A percentile compares a stretch with the other conserved stretches of the same genome.
Evolutionary conservation across 1,140 invertebrate genomes (phyloP).

Genomic region (Choristoneura fumiferana): DNA sequence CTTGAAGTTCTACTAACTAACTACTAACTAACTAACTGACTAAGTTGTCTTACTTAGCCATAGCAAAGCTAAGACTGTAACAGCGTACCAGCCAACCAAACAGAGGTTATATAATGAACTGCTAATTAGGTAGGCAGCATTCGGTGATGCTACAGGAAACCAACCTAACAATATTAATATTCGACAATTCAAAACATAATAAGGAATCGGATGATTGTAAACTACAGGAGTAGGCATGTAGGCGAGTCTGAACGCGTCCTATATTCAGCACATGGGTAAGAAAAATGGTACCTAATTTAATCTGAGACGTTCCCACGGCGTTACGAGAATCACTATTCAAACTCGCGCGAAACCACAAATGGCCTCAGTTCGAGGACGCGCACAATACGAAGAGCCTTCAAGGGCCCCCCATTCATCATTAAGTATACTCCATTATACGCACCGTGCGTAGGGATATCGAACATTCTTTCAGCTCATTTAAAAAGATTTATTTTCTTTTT

Average conservation of each 20-base stretch:
- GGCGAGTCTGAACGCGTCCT: not conserved
- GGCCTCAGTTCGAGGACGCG: conserved; percentile 32
- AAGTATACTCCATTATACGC: conserved; percentile 55
- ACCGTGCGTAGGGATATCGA: conserved; percentile 59
- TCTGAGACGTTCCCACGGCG: conserved; percentile 35
- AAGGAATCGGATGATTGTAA: conserved; percentile 21
- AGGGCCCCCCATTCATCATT: conserved; percentile 55
- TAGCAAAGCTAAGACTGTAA: too few species aligned
- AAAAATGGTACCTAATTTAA: conserved; percentile 3
- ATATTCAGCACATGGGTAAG: not conserved
- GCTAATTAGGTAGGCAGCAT: conserved; percentile 18
- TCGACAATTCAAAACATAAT: conserved; percentile 20
- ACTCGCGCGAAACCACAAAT: conserved; percentile 28
- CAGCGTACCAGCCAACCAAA: too few species aligned
- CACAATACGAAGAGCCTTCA: conserved; percentile 40
- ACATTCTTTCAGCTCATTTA: conserved; percentile 68
- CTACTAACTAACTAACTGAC: too few species aligned
- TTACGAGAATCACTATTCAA: conserved; percentile 27
- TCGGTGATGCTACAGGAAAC: conserved; percentile 45
- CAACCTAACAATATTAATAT: too few species aligned
- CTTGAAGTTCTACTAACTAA: too few species aligned
- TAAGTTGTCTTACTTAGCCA: too few species aligned
- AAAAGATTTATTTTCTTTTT: conserved; percentile 56
- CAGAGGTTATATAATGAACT: too few species aligned
- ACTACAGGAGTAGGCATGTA: too few species aligned